Evolutionary conservation across 1,140 invertebrate genomes (phyloP), one percentile per base, ranked within the genome.

Genomic region (Cepaea nemoralis): DNA sequence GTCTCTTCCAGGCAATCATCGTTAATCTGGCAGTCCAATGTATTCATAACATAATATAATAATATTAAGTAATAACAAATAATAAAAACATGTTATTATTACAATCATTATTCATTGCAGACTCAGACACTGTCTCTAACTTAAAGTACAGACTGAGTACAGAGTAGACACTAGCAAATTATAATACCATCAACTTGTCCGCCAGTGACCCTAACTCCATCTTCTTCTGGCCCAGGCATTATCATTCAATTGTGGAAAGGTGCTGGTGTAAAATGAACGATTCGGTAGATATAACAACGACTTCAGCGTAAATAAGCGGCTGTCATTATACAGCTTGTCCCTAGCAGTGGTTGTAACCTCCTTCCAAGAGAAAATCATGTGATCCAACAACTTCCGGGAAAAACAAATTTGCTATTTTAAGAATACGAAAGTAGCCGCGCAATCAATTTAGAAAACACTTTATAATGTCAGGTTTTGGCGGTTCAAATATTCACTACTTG

Each of bases 181-280:
- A n/a, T 76, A 85, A 80, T 77, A 89, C 89, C 89, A 82, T 90
- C 89, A 14, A 90, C 89, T 79, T 90, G 88, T 55, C 89, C 89
- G 8, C 89, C 89, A 10, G 89, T 88, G 35, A 71, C 70, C 33
- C 86, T 70, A 42, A 87, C 81, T 0, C 78, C 82, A 69, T 89
- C 85, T 73, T 83, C 86, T 59, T 87, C 86, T 35, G 84, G 82
- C 70, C 86, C 88, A 33, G 89, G 84, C 89, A 90, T 90, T 85
- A 85, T 86, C 86, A 87, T 87, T 12, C 22, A 63, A 14, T 59
- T 33, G 6, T 6, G 24, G 66, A 63, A 63, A 24, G 1, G 1
- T 59, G 19, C 24, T 1, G 16, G 2, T 10, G 16, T 39, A 8
- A 24, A 24, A 63, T 31, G 39, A 16, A 8, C 22, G 22, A 12